Evolutionary conservation across 2,797 vertebrate genomes (phyloP).

Genomic region (Lacerta agilis): DNA sequence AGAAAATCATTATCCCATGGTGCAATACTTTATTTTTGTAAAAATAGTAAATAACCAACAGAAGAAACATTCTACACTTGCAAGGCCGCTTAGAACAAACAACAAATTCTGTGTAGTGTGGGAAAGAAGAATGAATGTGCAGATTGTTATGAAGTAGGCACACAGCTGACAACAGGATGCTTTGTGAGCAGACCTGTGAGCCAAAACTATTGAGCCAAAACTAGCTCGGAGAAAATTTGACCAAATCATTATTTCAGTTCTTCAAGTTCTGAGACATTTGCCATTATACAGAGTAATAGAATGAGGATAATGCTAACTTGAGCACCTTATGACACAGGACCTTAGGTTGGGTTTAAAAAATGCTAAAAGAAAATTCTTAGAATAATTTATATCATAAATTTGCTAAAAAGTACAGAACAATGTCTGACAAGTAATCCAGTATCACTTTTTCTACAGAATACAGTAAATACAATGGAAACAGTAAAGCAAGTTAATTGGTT

Average conservation of each 20-base stretch:
- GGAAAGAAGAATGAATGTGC: neutral
- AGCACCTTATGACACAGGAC: neutral
- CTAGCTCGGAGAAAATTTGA: neutral
- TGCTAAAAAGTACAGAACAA: neutral
- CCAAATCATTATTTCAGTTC: neutral
- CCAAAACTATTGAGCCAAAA: neutral
- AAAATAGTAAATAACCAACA: neutral
- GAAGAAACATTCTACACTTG: neutral
- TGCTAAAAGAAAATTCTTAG: neutral
- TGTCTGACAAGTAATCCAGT: neutral
- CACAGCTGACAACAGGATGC: neutral
- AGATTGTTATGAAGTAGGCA: neutral
- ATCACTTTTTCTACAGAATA: neutral
- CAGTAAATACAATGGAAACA: neutral
- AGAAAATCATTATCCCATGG: neutral
- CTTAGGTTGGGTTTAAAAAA: neutral
- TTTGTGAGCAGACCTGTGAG: neutral
- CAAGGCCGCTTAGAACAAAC: neutral
- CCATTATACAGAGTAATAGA: neutral
- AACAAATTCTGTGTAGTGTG: neutral
- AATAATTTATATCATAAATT: neutral
- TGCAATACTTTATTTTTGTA: constrained; percentile 23
- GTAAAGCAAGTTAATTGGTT: neutral
- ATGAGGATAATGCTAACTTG: neutral
- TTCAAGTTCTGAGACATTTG: neutral